A percentile compares a stretch with the other conserved stretches of the same genome.
These are phyloP conservation scores for Microtus oregoni DNA, from an alignment of 2,113 vertebrate species.

Conservation along the genomic window DNA sequence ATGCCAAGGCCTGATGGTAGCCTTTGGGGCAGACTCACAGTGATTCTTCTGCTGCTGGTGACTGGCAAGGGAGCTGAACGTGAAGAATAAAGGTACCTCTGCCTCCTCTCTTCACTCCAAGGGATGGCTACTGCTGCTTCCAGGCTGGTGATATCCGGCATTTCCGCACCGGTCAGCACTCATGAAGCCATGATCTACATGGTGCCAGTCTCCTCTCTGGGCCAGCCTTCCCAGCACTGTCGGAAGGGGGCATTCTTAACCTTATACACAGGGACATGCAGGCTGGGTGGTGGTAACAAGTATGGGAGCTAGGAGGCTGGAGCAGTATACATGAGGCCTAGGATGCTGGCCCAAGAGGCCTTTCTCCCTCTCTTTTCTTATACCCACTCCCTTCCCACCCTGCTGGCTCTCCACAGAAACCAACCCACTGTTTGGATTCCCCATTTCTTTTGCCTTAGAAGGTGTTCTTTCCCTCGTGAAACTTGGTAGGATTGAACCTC, in stretches of 20 bases:
- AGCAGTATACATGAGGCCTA: background rate
- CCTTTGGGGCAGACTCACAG: background rate
- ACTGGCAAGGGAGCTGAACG: rapidly evolving
- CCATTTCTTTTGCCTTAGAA: background rate
- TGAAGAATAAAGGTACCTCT: background rate
- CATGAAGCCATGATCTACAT: background rate
- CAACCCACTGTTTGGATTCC: background rate
- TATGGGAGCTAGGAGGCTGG: background rate
- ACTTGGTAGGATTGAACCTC: background rate
- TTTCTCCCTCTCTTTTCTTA: background rate
- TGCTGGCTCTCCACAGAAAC: background rate
- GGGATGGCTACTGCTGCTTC: rapidly evolving
- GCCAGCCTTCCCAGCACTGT: rapidly evolving
- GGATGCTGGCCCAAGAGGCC: background rate
- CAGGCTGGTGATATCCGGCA: background rate
- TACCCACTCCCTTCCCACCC: background rate
- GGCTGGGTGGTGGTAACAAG: background rate
- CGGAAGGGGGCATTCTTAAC: background rate
- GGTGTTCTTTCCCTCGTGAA: background rate
- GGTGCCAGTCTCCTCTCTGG: background rate
- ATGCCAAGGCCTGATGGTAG: background rate
- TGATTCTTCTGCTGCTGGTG: rapidly evolving
- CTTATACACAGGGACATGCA: background rate
- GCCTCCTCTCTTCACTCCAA: background rate
- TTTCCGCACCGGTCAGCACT: rapidly evolving